phyloP scores from a whole-genome alignment of 2,888 invertebrate species.

The Coelinius sp. region DNA sequence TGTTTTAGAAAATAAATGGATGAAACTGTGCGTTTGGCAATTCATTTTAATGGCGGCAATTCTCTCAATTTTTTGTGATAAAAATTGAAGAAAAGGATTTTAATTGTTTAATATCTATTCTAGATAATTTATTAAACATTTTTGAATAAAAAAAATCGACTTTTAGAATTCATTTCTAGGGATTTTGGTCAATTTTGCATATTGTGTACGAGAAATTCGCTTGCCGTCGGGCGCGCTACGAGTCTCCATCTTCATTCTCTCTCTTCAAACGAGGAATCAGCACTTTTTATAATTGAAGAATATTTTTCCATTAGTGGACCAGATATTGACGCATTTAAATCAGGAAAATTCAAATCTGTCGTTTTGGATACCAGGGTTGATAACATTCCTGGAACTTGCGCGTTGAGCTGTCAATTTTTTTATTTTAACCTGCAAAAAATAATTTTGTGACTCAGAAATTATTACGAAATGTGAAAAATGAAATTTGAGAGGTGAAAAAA shows the following conservation, averaged over 20 bases:
- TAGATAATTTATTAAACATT: not conserved
- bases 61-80: too few species aligned
- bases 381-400: not conserved
- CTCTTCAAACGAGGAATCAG: slow-evolving; percentile 2
- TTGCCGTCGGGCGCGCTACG: slow-evolving; percentile 44
- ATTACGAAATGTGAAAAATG: not conserved
- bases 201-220: not conserved
- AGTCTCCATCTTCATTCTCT: not conserved
- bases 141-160: not conserved
- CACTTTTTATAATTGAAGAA: not conserved
- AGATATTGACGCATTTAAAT: slow-evolving; percentile 22
- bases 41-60: not conserved
- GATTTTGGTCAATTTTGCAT: not conserved
- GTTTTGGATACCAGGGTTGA: not conserved
- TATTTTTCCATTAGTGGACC: slow-evolving; percentile 38
- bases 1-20: too few species aligned
- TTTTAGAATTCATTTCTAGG: not conserved
- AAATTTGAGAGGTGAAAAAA: not conserved
- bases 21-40: too few species aligned
- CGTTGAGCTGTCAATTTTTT: not conserved
- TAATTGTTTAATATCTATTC: not conserved
- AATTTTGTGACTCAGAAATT: not conserved
- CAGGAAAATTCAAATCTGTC: not conserved
- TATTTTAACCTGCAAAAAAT: not conserved
- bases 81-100: not conserved